Percentiles rank a stretch among this genome's conserved stretches.
Conservation (phyloP, 2,797 vertebrate species). For the Muscicapa striata region DNA sequence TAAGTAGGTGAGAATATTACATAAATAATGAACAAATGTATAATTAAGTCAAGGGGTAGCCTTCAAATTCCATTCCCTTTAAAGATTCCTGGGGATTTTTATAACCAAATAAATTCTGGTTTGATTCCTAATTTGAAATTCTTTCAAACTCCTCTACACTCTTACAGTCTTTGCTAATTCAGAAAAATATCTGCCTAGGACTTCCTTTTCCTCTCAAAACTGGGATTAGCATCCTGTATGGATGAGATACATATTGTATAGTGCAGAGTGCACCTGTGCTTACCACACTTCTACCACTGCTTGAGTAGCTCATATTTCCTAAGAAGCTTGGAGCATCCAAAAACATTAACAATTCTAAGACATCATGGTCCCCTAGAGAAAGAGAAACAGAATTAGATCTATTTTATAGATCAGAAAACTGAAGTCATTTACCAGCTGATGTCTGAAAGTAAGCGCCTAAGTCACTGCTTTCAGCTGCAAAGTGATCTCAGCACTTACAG, state of each 20-base stretch:
- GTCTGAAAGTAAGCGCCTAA: background rate
- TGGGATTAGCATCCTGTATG: background rate
- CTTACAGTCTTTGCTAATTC: background rate
- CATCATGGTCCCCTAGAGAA: background rate
- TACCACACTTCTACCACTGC: background rate
- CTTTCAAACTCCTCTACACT: background rate
- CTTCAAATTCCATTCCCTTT: background rate
- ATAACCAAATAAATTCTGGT: background rate
- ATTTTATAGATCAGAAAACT: background rate
- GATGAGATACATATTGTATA: background rate
- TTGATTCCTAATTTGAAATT: background rate
- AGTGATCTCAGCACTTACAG: background rate
- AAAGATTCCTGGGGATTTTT: background rate
- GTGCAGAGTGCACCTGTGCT: background rate
- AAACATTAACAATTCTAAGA: background rate
- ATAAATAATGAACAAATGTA: background rate
- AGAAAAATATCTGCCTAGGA: background rate
- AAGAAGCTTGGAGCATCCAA: background rate
- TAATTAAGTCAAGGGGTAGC: background rate
- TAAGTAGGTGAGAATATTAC: background rate
- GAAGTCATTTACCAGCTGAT: background rate
- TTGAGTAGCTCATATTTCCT: background rate
- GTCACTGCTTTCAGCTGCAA: background rate
- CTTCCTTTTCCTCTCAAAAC: background rate
- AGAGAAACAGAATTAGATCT: conserved; percentile 5